Evolutionary conservation across 2,888 invertebrate genomes (phyloP).

Genomic region (Herminia tarsipennalis): DNA sequence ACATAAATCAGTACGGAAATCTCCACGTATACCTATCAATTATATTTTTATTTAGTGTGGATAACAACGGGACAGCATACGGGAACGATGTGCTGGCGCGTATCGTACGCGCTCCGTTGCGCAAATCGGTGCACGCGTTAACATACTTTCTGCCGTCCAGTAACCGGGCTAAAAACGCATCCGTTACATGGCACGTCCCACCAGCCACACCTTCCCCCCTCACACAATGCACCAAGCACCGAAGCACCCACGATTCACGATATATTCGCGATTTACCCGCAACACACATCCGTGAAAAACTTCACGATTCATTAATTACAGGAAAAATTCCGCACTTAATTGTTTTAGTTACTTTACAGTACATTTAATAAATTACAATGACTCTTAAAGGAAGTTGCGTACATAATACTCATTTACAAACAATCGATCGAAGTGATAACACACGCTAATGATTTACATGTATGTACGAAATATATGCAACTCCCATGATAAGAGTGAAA

Average conservation of each 20-base stretch:
- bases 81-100: constrained; percentile 62
- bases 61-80: constrained; percentile 64
- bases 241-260: constrained; percentile 23
- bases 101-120: constrained; percentile 72
- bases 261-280: too few species aligned
- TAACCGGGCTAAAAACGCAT: constrained; percentile 74
- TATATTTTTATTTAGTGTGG: too few species aligned
- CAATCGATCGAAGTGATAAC: background rate
- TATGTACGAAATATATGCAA: constrained; percentile 47
- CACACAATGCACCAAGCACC: constrained; percentile 26
- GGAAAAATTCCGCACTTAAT: constrained; percentile 25
- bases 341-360: constrained; percentile 9
- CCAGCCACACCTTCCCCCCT: constrained; percentile 30
- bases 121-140: constrained; percentile 69
- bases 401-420: too few species aligned
- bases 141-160: constrained; percentile 75
- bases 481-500: constrained; percentile 81
- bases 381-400: background rate
- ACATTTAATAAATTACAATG: background rate
- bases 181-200: constrained; percentile 69
- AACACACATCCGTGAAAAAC: constrained; percentile 36
- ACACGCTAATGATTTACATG: constrained; percentile 10
- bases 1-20: too few species aligned
- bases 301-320: constrained; percentile 29
- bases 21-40: too few species aligned